A percentile compares a stretch with the other conserved stretches of the same genome.
Evolutionary conservation across 1,140 invertebrate species (phyloP).

Genomic region (Laodelphax striatellus): DNA sequence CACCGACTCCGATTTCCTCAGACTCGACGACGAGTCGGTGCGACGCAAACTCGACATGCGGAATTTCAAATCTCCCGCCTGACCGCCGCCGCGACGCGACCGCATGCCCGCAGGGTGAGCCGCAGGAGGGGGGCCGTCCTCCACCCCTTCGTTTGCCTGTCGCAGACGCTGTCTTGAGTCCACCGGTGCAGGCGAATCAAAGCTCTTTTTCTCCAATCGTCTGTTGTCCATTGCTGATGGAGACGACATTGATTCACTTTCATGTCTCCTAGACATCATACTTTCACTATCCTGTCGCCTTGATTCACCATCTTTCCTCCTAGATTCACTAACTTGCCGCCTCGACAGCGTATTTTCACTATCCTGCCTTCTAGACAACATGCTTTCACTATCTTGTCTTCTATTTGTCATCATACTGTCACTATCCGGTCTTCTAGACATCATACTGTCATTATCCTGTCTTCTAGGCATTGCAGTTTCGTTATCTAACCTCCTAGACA

Average conservation of each 20-base stretch:
- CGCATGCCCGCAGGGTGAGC: neutral
- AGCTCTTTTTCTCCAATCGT: conserved; percentile 12
- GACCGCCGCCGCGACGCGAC: conserved; percentile 4
- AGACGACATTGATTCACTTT: neutral
- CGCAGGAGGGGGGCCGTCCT: neutral
- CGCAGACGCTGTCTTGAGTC: neutral
- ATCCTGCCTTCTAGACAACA: too few species aligned
- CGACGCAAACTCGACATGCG: conserved; percentile 26
- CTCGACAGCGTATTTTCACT: too few species aligned
- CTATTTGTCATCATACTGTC: too few species aligned
- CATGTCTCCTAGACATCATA: too few species aligned
- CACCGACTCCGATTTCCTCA: conserved; percentile 67
- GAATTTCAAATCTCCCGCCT: conserved; percentile 11
- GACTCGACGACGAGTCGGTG: conserved; percentile 31
- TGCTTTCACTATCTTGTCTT: too few species aligned
- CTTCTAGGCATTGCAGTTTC: too few species aligned
- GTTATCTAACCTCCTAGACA: too few species aligned
- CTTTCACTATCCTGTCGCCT: too few species aligned
- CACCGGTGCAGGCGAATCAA: conserved; percentile 5
- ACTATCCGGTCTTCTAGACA: too few species aligned
- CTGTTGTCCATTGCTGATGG: neutral
- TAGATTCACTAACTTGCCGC: neutral
- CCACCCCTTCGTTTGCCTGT: neutral
- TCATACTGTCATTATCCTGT: too few species aligned
- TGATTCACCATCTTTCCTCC: too few species aligned